A percentile compares a stretch with the other conserved stretches of the same genome.
phyloP scores from a whole-genome alignment of 2,888 invertebrate species.

The Stegana nigrithorax region DNA sequence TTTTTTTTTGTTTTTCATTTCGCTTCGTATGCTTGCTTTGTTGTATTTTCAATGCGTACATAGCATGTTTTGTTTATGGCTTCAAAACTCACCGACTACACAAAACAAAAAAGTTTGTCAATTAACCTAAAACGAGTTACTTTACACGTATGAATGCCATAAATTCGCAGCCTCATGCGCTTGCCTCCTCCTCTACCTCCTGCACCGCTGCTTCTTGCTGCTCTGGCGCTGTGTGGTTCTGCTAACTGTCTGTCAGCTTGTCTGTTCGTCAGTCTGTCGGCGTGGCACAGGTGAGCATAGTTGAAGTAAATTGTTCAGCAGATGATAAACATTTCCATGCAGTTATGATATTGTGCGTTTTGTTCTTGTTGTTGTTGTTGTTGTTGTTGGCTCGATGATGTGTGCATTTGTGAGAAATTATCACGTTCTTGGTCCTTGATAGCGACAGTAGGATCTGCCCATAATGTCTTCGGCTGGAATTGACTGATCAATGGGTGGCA shows the following conservation, averaged over 20 bases:
- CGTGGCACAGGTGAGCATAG: too few relatives aligned
- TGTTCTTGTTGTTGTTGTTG: not conserved
- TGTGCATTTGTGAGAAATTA: slow-evolving; percentile 52
- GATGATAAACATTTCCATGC: too few relatives aligned
- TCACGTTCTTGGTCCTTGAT: slow-evolving; percentile 70
- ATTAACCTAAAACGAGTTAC: slow-evolving; percentile 59
- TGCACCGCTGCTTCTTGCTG: not conserved
- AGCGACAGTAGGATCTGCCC: slow-evolving; percentile 73
- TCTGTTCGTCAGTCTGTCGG: too few relatives aligned
- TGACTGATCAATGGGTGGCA: slow-evolving; percentile 72
- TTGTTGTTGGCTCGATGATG: not conserved
- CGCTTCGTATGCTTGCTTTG: slow-evolving; percentile 23
- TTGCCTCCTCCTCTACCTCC: not conserved
- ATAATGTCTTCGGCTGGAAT: slow-evolving; percentile 73
- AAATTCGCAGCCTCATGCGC: slow-evolving; percentile 25
- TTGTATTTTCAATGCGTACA: too few relatives aligned
- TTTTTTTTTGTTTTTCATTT: too few relatives aligned
- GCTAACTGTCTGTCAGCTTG: too few relatives aligned
- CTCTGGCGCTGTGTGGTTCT: not conserved
- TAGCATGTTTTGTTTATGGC: too few relatives aligned
- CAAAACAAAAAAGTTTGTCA: slow-evolving; percentile 52
- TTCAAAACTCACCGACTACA: slow-evolving; percentile 32
- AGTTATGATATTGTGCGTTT: not conserved
- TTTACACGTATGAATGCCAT: slow-evolving; percentile 53
- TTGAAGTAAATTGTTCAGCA: too few relatives aligned